phyloP scores from a whole-genome alignment of 2,888 invertebrate species.

The Caenorhabditis sinica region DNA sequence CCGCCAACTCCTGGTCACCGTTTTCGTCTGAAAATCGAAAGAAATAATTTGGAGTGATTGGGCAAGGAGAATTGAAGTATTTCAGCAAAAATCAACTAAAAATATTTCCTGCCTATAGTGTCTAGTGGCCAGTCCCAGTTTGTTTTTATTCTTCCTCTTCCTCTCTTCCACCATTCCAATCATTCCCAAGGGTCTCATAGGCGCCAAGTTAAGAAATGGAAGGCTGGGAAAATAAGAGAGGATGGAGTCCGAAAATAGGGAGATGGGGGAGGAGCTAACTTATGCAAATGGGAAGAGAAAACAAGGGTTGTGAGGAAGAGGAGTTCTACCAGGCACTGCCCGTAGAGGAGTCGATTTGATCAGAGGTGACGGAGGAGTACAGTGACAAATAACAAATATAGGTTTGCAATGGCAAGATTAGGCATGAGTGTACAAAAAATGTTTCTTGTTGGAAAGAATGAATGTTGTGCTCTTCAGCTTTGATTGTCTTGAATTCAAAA shows the following conservation, averaged over 20 bases:
- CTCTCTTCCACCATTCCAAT: conserved; percentile 2
- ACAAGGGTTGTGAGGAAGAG: not conserved
- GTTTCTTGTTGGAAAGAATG: not conserved
- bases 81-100: conserved; percentile 16
- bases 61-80: not conserved
- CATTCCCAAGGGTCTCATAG: conserved; percentile 56
- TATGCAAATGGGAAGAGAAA: conserved; percentile 46
- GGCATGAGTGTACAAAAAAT: conserved; percentile 11
- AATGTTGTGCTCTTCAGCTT: not conserved
- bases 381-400: conserved; percentile 61
- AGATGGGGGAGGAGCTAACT: conserved; percentile 32
- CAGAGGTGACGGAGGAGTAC: not conserved
- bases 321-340: conserved; percentile 32
- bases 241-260: not conserved
- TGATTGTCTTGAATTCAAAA: too few relatives aligned
- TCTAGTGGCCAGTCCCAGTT: not conserved
- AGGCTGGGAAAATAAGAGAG: not conserved
- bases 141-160: conserved; percentile 24
- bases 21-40: conserved; percentile 43
- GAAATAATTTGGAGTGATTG: not conserved
- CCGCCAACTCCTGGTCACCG: conserved; percentile 43
- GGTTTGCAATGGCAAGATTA: conserved; percentile 27
- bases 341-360: not conserved
- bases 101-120: not conserved
- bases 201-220: conserved; percentile 25